phyloP scores from a whole-genome alignment of 2,113 vertebrate species.

The Halichoeres trimaculatus region DNA sequence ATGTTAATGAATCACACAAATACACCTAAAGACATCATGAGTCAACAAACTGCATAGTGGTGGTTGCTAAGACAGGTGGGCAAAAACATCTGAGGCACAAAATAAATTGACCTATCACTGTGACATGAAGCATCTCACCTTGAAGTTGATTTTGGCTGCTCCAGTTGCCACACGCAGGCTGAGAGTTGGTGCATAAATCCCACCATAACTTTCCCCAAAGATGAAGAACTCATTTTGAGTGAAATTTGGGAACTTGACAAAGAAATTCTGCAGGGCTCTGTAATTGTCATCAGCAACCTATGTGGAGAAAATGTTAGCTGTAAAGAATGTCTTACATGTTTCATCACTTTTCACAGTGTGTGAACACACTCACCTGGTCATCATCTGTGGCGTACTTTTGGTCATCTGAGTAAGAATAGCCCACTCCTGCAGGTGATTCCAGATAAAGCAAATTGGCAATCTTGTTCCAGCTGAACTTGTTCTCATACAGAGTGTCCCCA shows the following conservation, averaged over 20 bases:
- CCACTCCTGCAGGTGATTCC: conserved; percentile 86
- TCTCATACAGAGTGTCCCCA: conserved; percentile 80
- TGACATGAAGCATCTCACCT: conserved; percentile 66
- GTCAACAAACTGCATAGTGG: conserved; percentile 10
- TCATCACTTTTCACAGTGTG: background rate
- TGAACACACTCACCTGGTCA: conserved; percentile 69
- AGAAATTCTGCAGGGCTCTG: conserved; percentile 82
- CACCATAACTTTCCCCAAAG: conserved; percentile 86
- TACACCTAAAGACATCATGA: background rate
- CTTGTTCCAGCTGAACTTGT: conserved; percentile 84
- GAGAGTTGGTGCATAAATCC: conserved; percentile 82
- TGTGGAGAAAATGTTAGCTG: background rate
- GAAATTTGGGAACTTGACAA: conserved; percentile 83
- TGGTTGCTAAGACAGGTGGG: background rate
- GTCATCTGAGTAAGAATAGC: conserved; percentile 83
- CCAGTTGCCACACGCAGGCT: conserved; percentile 76
- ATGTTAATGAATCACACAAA: background rate
- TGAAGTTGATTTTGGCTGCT: conserved; percentile 76
- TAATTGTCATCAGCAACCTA: conserved; percentile 85
- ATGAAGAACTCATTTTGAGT: conserved; percentile 83
- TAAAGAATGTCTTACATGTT: background rate
- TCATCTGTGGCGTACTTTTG: conserved; percentile 78
- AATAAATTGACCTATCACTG: background rate
- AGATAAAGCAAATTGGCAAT: conserved; percentile 83
- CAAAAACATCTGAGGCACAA: background rate